phyloP scores from a whole-genome alignment of 2,888 invertebrate genomes.

The Acrobasis consociella region DNA sequence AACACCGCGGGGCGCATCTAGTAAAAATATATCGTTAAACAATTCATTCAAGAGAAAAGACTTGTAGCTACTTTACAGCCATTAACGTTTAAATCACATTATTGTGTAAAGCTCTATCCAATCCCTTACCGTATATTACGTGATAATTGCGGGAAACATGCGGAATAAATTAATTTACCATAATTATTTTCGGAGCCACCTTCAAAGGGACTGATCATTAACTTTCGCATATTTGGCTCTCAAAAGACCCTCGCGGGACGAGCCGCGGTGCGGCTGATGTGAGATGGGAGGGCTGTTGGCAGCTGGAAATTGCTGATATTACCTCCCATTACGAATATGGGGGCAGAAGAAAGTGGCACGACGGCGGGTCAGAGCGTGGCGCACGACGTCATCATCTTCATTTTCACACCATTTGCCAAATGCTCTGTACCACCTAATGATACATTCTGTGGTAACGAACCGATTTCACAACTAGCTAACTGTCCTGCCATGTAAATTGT shows the following conservation, averaged over 20 bases:
- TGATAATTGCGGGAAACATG: constrained; percentile 44
- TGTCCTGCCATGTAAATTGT: constrained; percentile 6
- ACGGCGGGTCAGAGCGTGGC: constrained; percentile 55
- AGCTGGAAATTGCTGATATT: constrained; percentile 68
- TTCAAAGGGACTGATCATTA: constrained; percentile 51
- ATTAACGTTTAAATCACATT: constrained; percentile 5
- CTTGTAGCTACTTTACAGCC: background rate
- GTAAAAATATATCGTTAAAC: background rate
- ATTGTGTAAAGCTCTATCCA: constrained; percentile 6
- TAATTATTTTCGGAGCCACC: constrained; percentile 48
- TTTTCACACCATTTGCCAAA: constrained; percentile 59
- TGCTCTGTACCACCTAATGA: constrained; percentile 15
- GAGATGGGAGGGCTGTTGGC: constrained; percentile 50
- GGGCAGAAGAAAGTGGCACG: constrained; percentile 68
- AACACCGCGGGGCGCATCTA: too few relatives aligned
- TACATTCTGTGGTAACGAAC: constrained; percentile 15
- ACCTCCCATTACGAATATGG: constrained; percentile 71
- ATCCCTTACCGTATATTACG: constrained; percentile 28
- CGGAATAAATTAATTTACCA: constrained; percentile 42
- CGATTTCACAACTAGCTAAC: constrained; percentile 11
- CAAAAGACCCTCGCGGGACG: constrained; percentile 41
- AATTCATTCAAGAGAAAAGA: background rate
- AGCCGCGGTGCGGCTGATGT: constrained; percentile 59
- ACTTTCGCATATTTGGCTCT: constrained; percentile 52
- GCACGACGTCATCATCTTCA: constrained; percentile 48